These are phyloP conservation scores for Chloroclysta siterata DNA, from an alignment of 2,888 invertebrate species.

Conservation along the genomic window DNA sequence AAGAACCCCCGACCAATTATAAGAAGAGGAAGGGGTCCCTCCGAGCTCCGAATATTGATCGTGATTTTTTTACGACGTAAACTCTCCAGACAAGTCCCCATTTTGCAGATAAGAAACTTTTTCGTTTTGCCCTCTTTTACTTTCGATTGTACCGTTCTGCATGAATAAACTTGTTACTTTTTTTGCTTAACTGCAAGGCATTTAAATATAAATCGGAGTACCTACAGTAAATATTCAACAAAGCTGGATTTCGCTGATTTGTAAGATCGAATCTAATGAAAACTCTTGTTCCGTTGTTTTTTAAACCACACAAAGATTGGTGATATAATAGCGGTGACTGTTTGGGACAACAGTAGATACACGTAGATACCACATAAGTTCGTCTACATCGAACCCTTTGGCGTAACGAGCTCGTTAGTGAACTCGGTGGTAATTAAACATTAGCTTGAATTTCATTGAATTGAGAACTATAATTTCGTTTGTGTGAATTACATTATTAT, in stretches of 20 bases:
- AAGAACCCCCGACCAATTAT: constrained; percentile 76
- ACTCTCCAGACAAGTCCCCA: constrained; percentile 49
- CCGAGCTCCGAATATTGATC: constrained; percentile 77
- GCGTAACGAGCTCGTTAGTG: not conserved
- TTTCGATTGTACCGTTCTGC: constrained; percentile 17
- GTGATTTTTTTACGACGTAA: constrained; percentile 70
- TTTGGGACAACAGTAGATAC: not conserved
- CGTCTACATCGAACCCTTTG: not conserved
- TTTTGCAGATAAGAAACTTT: constrained; percentile 33
- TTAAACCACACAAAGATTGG: not conserved
- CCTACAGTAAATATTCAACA: not conserved
- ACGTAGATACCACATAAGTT: not conserved
- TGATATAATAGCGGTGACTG: not conserved
- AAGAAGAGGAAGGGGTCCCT: constrained; percentile 55
- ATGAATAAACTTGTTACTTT: constrained; percentile 5
- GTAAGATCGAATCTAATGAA: not conserved
- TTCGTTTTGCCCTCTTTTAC: constrained; percentile 27
- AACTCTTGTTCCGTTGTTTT: not conserved
- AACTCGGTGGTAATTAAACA: not conserved
- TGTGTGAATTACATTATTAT: not conserved
- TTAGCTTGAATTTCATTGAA: not conserved
- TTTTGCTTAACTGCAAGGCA: constrained; percentile 1
- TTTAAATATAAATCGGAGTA: constrained; percentile 10
- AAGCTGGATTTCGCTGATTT: not conserved
- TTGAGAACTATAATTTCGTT: not conserved